A percentile compares a stretch with the other conserved stretches of the same genome.
Conservation (phyloP, 2,888 invertebrate genomes). For the Aphrophora alni region DNA sequence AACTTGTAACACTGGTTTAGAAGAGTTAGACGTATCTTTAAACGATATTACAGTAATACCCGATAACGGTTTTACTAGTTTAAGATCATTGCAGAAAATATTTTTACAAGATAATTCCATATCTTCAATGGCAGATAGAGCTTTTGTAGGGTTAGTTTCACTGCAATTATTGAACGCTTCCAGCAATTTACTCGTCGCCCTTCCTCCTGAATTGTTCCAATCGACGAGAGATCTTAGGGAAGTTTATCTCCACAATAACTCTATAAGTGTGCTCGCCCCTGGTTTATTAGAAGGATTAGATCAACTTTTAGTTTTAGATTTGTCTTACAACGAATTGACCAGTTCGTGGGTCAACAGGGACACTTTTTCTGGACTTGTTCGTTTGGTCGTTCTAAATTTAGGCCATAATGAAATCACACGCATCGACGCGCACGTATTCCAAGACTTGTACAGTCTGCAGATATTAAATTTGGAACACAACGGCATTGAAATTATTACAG, state of each 20-base stretch:
- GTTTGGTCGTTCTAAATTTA: constrained; percentile 83
- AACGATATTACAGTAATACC: constrained; percentile 78
- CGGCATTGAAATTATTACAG: constrained; percentile 84
- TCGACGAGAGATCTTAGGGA: constrained; percentile 82
- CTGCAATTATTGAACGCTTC: constrained; percentile 85
- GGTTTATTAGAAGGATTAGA: constrained; percentile 84
- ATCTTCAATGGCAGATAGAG: constrained; percentile 77
- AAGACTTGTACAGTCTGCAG: constrained; percentile 85
- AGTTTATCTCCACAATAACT: constrained; percentile 84
- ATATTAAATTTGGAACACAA: constrained; percentile 86
- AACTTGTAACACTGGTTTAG: constrained; percentile 70
- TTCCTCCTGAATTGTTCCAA: constrained; percentile 84
- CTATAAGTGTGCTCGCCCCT: constrained; percentile 80
- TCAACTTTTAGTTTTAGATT: constrained; percentile 81
- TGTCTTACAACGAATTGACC: constrained; percentile 84
- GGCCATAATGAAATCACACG: constrained; percentile 83
- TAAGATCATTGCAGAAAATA: constrained; percentile 80
- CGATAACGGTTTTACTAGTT: constrained; percentile 75
- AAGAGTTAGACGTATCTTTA: constrained; percentile 74
- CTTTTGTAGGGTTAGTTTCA: constrained; percentile 78
- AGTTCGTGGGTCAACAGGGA: constrained; percentile 85
- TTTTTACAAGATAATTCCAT: constrained; percentile 85
- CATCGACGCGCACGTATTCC: constrained; percentile 83
- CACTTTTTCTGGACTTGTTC: constrained; percentile 83
- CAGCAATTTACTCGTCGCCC: constrained; percentile 79